phyloP scores from a whole-genome alignment of 2,113 vertebrate species.

The Aspiorhynchus laticeps region DNA sequence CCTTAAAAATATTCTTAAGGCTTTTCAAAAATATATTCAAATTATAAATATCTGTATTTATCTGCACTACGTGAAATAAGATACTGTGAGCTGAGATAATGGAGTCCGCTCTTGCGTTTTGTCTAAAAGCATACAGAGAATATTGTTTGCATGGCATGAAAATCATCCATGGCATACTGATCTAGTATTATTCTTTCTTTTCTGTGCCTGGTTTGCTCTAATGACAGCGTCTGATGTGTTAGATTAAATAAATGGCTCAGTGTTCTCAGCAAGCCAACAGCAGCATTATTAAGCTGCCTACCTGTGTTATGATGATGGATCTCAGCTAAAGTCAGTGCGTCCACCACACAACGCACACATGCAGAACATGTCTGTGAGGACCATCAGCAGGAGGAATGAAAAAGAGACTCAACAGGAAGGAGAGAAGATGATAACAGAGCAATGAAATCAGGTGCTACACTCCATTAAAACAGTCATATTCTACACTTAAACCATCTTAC shows the following conservation, averaged over 20 bases:
- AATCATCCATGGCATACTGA: not conserved
- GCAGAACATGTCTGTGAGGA: constrained; percentile 66
- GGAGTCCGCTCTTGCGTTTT: not conserved
- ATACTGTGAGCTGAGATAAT: not conserved
- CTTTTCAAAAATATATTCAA: not conserved
- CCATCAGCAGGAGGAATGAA: not conserved
- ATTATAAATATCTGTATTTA: not conserved
- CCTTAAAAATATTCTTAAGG: not conserved
- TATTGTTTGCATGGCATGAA: not conserved
- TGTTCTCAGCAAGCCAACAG: constrained; percentile 66
- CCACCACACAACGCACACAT: constrained; percentile 57
- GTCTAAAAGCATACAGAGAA: not conserved
- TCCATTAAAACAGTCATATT: constrained; percentile 37
- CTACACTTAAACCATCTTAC: not conserved
- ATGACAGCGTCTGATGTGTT: constrained; percentile 58
- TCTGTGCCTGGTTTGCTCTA: constrained; percentile 48
- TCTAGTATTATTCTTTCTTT: constrained; percentile 15
- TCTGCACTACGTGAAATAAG: not conserved
- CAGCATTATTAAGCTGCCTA: constrained; percentile 74
- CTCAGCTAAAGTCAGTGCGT: constrained; percentile 62
- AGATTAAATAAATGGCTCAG: constrained; percentile 71
- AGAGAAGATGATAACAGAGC: constrained; percentile 42
- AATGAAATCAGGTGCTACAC: constrained; percentile 55
- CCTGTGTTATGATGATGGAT: constrained; percentile 74
- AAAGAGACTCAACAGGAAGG: not conserved